Percentiles rank a stretch among this genome's conserved stretches.
phyloP scores from a whole-genome alignment of 1,140 invertebrate genomes.

The Aradophagus sp. region DNA sequence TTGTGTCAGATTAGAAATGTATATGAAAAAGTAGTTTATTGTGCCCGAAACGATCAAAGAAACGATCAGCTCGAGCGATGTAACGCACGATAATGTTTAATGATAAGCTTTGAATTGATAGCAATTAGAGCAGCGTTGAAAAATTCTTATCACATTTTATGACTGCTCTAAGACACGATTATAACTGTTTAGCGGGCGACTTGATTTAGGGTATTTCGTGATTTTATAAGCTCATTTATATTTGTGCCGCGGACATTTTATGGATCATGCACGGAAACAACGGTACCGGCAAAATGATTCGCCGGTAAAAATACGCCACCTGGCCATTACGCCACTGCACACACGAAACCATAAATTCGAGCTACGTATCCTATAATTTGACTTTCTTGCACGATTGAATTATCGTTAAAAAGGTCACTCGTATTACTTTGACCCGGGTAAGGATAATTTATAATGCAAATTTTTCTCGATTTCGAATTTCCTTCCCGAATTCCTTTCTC shows the following conservation, averaged over 20 bases:
- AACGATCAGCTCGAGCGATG: too few species aligned
- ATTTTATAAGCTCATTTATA: slow-evolving; percentile 50
- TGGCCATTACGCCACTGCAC: slow-evolving; percentile 13
- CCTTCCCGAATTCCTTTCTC: too few species aligned
- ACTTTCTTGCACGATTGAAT: slow-evolving; percentile 43
- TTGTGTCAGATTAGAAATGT: too few species aligned
- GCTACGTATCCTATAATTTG: slow-evolving; percentile 45
- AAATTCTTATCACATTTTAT: too few species aligned
- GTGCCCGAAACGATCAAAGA: too few species aligned
- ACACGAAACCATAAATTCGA: slow-evolving; percentile 51
- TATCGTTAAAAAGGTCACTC: slow-evolving; percentile 34
- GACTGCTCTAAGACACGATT: slow-evolving; percentile 14
- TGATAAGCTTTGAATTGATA: too few species aligned
- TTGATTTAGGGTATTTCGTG: slow-evolving; percentile 30
- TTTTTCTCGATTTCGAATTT: too few species aligned
- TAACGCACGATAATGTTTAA: too few species aligned
- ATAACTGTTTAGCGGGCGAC: slow-evolving; percentile 9
- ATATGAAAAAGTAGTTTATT: too few species aligned
- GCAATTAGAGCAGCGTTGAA: too few species aligned
- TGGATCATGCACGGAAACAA: slow-evolving; percentile 38
- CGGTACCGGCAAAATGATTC: slow-evolving; percentile 20
- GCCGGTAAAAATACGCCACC: slow-evolving; percentile 28
- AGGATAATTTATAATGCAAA: too few species aligned
- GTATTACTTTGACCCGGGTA: slow-evolving; percentile 13
- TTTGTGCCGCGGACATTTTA: slow-evolving; percentile 27